Evolutionary conservation across 2,797 vertebrate genomes (phyloP).

Genomic region (Brotula barbata): DNA sequence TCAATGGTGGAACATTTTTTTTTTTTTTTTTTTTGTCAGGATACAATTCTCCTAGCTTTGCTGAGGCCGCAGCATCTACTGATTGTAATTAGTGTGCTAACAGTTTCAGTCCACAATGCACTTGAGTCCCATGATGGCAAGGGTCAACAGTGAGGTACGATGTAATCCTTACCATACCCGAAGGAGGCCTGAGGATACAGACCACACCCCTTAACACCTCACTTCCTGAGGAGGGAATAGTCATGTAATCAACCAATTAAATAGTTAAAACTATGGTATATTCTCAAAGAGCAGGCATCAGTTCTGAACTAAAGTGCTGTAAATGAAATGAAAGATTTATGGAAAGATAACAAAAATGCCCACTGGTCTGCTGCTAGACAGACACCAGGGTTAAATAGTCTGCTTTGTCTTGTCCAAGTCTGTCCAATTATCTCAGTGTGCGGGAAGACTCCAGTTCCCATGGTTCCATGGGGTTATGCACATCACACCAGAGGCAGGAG

Average conservation of each 20-base stretch:
- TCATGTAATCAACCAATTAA: constrained; percentile 62
- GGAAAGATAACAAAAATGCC: constrained; percentile 66
- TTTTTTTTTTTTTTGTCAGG: no score
- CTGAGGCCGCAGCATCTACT: constrained; percentile 56
- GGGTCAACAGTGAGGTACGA: constrained; percentile 49
- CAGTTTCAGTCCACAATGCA: constrained; percentile 60
- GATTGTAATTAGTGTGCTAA: constrained; percentile 71
- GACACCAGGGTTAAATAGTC: constrained; percentile 67
- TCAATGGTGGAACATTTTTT: constrained; percentile 47
- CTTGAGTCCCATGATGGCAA: constrained; percentile 46
- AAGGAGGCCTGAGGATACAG: constrained; percentile 40
- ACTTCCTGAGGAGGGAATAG: constrained; percentile 71
- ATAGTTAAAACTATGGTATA: constrained; percentile 60
- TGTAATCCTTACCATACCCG: constrained; percentile 54
- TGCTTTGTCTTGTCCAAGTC: constrained; percentile 73
- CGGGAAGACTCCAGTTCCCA: constrained; percentile 80
- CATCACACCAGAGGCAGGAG: constrained; percentile 66
- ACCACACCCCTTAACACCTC: constrained; percentile 49
- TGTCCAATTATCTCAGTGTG: constrained; percentile 80
- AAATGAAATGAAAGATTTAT: constrained; percentile 76
- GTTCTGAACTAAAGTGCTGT: constrained; percentile 83
- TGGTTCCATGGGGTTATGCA: constrained; percentile 74
- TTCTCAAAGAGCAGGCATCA: constrained; percentile 64
- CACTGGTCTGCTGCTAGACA: constrained; percentile 72
- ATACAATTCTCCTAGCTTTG: constrained; percentile 53